A percentile compares a stretch with the other conserved stretches of the same genome.
Evolutionary conservation across 1,140 invertebrate species (phyloP).

Genomic region (Pogonomyrmex californicus): DNA sequence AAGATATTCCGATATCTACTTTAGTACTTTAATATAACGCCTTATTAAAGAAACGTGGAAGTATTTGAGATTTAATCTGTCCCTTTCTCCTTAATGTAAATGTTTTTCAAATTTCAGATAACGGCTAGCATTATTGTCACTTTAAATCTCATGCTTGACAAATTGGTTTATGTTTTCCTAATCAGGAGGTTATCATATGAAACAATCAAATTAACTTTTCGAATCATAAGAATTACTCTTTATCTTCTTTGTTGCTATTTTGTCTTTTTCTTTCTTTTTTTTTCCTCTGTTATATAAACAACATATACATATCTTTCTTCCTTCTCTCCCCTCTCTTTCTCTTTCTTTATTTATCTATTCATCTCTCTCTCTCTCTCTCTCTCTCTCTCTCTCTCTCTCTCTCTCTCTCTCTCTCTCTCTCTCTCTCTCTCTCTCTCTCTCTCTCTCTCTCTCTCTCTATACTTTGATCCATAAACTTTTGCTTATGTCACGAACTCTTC

Average conservation of each 20-base stretch:
- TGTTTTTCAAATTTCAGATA: constrained; percentile 5
- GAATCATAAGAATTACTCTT: constrained; percentile 1
- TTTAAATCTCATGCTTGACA: background rate
- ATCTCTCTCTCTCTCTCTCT: background rate
- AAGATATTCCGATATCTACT: background rate
- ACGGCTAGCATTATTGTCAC: background rate
- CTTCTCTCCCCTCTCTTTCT: background rate
- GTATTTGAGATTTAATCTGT: constrained; percentile 1
- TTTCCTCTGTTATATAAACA: background rate
- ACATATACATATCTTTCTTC: background rate
- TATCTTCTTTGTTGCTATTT: background rate
- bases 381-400: background rate
- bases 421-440: background rate
- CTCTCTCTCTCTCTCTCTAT: background rate
- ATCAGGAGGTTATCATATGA: background rate
- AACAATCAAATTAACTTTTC: background rate
- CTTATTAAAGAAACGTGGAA: background rate
- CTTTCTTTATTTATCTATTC: too few species aligned
- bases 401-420: background rate
- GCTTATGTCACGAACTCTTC: background rate
- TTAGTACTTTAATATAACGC: background rate
- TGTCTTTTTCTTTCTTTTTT: background rate
- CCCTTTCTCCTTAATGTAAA: background rate
- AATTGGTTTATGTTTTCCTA: background rate
- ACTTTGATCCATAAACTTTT: background rate